Evolutionary conservation across 2,888 invertebrate genomes (phyloP).

Genomic region (Pycnomerus fuliginosus): DNA sequence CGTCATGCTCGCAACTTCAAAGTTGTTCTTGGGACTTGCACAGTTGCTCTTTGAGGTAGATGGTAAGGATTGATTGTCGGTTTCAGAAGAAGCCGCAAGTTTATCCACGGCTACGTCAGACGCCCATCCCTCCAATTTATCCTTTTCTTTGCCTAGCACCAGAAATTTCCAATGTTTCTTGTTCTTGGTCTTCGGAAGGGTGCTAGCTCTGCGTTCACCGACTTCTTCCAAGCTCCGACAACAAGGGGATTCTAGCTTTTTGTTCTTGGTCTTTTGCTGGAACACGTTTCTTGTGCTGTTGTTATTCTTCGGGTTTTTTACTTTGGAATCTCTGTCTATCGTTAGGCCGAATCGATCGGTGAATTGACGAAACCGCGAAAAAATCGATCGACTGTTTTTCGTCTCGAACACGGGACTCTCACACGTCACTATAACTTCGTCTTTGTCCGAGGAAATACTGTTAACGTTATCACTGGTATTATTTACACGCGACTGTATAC

Average conservation of each 20-base stretch:
- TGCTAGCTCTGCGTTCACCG: conserved; percentile 44
- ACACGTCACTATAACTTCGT: conserved; percentile 28
- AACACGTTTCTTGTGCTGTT: conserved; percentile 33
- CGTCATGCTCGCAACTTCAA: conserved; percentile 14
- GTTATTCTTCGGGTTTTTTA: conserved; percentile 41
- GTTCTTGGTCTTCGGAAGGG: conserved; percentile 45
- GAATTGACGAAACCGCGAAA: conserved; percentile 57
- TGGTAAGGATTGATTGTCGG: conserved; percentile 46
- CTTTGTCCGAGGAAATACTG: conserved; percentile 37
- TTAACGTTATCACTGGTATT: conserved; percentile 35
- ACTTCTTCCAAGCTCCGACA: conserved; percentile 44
- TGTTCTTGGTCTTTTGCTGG: conserved; percentile 35
- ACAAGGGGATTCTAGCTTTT: conserved; percentile 39
- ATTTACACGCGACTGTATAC: conserved; percentile 28
- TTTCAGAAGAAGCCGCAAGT: conserved; percentile 29
- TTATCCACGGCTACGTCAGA: conserved; percentile 45
- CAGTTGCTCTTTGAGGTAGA: conserved; percentile 50
- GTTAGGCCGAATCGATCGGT: conserved; percentile 58
- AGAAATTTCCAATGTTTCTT: conserved; percentile 50
- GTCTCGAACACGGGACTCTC: conserved; percentile 43
- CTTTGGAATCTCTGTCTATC: conserved; percentile 51
- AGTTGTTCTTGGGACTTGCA: conserved; percentile 36
- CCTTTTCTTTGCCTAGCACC: conserved; percentile 46
- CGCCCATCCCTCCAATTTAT: conserved; percentile 42
- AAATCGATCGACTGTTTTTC: conserved; percentile 50